phyloP scores from a whole-genome alignment of 2,888 invertebrate genomes.

The Caenorhabditis sinica region DNA sequence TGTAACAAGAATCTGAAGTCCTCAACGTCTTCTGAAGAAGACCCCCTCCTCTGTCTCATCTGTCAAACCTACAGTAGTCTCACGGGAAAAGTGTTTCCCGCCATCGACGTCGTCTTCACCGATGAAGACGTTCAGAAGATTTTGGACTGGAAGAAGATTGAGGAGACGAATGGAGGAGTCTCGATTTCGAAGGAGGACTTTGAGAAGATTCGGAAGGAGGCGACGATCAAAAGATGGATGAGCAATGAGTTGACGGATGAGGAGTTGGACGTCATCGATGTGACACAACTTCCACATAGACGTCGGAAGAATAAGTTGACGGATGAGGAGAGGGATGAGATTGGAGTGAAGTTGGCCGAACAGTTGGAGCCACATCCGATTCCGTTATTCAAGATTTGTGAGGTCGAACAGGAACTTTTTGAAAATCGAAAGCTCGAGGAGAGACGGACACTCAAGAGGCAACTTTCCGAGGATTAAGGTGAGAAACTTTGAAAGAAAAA shows the following conservation, averaged over 20 bases:
- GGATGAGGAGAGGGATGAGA: neutral
- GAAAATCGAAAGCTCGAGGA: too few species aligned
- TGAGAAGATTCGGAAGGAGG: neutral
- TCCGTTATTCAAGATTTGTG: neutral
- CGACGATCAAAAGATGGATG: neutral
- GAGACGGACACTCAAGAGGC: too few species aligned
- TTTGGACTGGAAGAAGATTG: neutral
- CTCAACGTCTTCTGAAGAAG: too few species aligned
- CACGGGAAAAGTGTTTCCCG: neutral
- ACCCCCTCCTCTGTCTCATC: conserved; percentile 1
- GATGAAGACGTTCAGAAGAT: conserved; percentile 14
- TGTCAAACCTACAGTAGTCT: conserved; percentile 10
- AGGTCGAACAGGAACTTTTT: neutral
- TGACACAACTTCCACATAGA: neutral
- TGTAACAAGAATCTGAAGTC: conserved; percentile 1
- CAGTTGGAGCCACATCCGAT: neutral
- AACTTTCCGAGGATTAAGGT: too few species aligned
- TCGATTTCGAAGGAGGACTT: neutral
- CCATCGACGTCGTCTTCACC: conserved; percentile 6
- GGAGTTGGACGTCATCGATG: neutral
- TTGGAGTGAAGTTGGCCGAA: neutral
- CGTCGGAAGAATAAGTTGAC: neutral
- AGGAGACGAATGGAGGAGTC: neutral
- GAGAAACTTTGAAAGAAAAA: too few species aligned
- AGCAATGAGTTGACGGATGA: neutral